Base-by-base conservation (phyloP, 1,140 invertebrate species). In the Idris sp. region DNA sequence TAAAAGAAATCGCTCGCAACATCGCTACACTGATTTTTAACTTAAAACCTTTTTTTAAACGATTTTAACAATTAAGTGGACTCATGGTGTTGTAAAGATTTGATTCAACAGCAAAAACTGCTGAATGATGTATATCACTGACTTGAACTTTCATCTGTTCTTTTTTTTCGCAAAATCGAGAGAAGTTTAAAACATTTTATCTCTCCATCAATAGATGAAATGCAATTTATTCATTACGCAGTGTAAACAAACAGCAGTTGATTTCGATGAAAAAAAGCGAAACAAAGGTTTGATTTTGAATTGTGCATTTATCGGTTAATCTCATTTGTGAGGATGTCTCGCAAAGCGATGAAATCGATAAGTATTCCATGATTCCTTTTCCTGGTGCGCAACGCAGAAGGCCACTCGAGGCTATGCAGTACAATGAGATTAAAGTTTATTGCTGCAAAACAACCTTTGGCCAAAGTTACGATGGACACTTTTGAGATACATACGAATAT, bases 341-440 rank as follows among this genome's bases (percentile, higher is more conserved):
- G 46, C 56, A 56, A 72, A 58, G 38, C 65, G 62, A 69, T 64
- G 51, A 64, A 73, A 73, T 77, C 64, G 69, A 73, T 77, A 73
- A 61, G 64, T 69, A 65, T 65, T 11, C 30, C 38, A 13, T 33
- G 10, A 43, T 30, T 56, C n/a, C 22, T 61, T 71, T 64, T 65
- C 25, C 40, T 13, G 40, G 9, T n/a, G 73, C 10, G 28, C 59
- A 76, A 61, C 36, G 26, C 53, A 22, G 35, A 65, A 65, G 65
- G 26, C 54, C 41, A 16, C 61, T 54, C 25, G 38, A 43, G 33
- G 43, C 59, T 51, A n/a, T 16, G 11, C 35, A 30, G 46, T 41
- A 35, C 72, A 51, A 58, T 40, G 65, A 25, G 56, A 76, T 76
- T 68, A 76, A 76, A 73, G 43, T 76, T 76, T 72, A 44, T 48